Evolutionary conservation across 1,140 invertebrate genomes (phyloP), one percentile per base, ranked within the genome.

Genomic region (Sarcophaga bullata): DNA sequence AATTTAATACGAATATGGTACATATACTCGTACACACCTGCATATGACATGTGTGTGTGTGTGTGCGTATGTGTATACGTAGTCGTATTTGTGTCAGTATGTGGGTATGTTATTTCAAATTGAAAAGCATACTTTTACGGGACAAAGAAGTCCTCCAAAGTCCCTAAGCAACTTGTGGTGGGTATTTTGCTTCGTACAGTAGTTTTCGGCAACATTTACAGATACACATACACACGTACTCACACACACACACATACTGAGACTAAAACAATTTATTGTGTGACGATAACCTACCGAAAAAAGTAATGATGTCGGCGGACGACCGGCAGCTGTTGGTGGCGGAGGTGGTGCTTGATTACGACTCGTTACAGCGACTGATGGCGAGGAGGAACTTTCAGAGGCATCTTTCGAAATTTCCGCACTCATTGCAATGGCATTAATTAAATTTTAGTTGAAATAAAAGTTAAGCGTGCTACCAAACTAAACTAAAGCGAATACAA

Each of bases 231-330:
- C 11, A 68, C 8, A 68, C 62, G 2, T 17, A 78, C 75, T 19
- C 17, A 78, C 75, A 78, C 47, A n/a, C 11, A 6, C 68, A 73
- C 19, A 73, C 17, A 37, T 11, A n/a, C 2, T 25, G 15, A 15
- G n/a, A 78, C 62, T 19, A 68, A 17, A 9, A 6, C 17, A 68
- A 68, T 68, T 68, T 25, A 68, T 68, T 68, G 62, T 68, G 62
- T 68, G n/a, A 5, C 3, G 0, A 1, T 11, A 15, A 52, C 83
- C 81, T 49, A 89, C 87, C 83, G 88, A 89, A 83, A 89, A 89
- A 4, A 89, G 86, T 46, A 87, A 85, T 0, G 88, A 88, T 1
- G 88, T 89, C 8, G 88, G 88, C 0, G 88, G 88, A n/a, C 88
- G 84, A 0, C 86, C 86, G 0, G 86, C 87, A 7, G 88, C 88